Percentiles rank a stretch among this genome's conserved stretches.
Evolutionary conservation across 2,797 vertebrate genomes (phyloP).

Genomic region (Lithobates pipiens): DNA sequence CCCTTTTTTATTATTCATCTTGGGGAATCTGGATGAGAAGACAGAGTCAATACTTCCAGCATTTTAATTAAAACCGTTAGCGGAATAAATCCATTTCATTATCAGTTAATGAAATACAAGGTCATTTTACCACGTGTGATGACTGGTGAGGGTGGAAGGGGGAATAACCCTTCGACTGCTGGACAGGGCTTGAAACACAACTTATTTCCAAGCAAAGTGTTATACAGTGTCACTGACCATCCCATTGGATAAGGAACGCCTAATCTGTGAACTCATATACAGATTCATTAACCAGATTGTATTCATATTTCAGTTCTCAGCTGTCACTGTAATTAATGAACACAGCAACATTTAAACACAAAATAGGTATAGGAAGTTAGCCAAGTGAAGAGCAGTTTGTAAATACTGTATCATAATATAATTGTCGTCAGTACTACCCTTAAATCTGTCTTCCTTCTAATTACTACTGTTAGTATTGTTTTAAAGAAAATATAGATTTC

Average conservation of each 20-base stretch:
- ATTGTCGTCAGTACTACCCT: too few relatives aligned
- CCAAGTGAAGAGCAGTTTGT: too few relatives aligned
- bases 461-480: too few relatives aligned
- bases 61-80: conserved; percentile 99
- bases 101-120: conserved; percentile 99
- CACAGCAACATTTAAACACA: neutral
- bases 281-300: neutral
- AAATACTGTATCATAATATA: too few relatives aligned
- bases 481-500: too few relatives aligned
- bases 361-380: neutral
- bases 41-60: conserved; percentile 98
- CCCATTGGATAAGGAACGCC: neutral
- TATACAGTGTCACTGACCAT: neutral
- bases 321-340: neutral
- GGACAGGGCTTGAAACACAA: conserved; percentile 29
- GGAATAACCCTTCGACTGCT: conserved; percentile 57
- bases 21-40: conserved; percentile 93
- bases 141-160: conserved; percentile 62
- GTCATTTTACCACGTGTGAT: conserved; percentile 86
- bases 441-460: too few relatives aligned
- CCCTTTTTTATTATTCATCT: conserved; percentile 83
- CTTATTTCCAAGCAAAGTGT: neutral
- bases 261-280: neutral
- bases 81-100: conserved; percentile 99
- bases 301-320: neutral